phyloP scores from a whole-genome alignment of 2,797 vertebrate genomes.

The Glyptemys insculpta region DNA sequence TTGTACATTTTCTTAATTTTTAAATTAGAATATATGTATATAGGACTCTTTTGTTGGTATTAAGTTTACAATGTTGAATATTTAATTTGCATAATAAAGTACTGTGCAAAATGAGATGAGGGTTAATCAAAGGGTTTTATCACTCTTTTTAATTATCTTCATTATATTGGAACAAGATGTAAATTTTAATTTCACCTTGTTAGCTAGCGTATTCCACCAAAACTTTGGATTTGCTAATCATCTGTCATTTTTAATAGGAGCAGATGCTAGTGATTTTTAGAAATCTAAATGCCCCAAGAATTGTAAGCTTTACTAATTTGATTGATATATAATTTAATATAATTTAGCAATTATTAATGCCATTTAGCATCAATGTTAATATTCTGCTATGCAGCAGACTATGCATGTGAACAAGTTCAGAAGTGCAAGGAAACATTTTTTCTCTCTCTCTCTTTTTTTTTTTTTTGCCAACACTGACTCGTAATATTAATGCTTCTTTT shows the following conservation, averaged over 20 bases:
- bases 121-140: conserved; percentile 85
- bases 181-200: conserved; percentile 86
- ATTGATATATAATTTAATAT: conserved; percentile 76
- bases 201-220: conserved; percentile 81
- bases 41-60: conserved; percentile 53
- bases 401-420: not conserved
- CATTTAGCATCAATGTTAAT: not conserved
- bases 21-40: conserved; percentile 66
- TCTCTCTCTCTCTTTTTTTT: not conserved
- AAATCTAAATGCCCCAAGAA: conserved; percentile 72
- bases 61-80: conserved; percentile 72
- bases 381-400: not conserved
- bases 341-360: conserved; percentile 75
- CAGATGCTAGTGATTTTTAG: conserved; percentile 80
- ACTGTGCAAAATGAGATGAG: conserved; percentile 72
- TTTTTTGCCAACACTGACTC: not conserved
- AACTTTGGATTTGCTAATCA: conserved; percentile 81
- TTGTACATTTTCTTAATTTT: conserved; percentile 65
- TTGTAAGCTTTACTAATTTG: conserved; percentile 78
- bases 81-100: conserved; percentile 79
- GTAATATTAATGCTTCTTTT: not conserved
- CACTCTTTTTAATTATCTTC: conserved; percentile 82
- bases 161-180: conserved; percentile 81
- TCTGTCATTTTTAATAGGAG: conserved; percentile 84
- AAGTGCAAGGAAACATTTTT: not conserved